A percentile compares a stretch with the other conserved stretches of the same genome.
Evolutionary conservation across 2,797 vertebrate genomes (phyloP).

Genomic region (Pygocentrus nattereri): DNA sequence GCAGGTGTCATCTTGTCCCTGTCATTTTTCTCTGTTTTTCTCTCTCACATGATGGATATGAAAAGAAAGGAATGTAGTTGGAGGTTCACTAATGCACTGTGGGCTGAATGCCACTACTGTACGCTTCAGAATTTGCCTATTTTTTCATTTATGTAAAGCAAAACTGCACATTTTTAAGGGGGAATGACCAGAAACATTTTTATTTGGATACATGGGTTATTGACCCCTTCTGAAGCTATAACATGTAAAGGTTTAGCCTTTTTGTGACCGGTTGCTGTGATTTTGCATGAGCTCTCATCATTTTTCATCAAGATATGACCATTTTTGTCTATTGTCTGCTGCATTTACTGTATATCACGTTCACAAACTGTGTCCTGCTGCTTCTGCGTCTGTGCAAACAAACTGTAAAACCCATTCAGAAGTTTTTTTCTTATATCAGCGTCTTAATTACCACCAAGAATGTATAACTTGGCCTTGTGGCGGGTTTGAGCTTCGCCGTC

Average conservation of each 20-base stretch:
- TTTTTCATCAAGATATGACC: not conserved
- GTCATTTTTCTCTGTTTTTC: not conserved
- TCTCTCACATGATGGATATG: too few species aligned
- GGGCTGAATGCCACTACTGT: not conserved
- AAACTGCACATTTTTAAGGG: too few species aligned
- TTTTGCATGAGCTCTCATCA: too few species aligned
- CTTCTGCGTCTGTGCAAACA: too few species aligned
- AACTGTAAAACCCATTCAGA: not conserved
- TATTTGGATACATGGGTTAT: too few species aligned
- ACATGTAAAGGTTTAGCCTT: too few species aligned
- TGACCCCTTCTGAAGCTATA: too few species aligned
- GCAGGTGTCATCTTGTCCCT: conserved; percentile 14
- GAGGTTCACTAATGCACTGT: not conserved
- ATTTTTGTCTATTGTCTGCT: not conserved
- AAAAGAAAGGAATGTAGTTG: not conserved
- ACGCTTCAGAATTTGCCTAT: not conserved
- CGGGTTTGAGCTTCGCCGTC: conserved; percentile 80
- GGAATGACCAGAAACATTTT: too few species aligned
- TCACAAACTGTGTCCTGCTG: too few species aligned
- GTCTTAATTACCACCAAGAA: conserved; percentile 1
- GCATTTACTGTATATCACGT: too few species aligned
- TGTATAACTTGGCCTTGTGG: conserved; percentile 67
- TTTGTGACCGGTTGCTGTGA: too few species aligned
- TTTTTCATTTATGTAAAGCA: too few species aligned
- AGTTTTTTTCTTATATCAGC: not conserved